A percentile compares a stretch with the other conserved stretches of the same genome.
phyloP scores from a whole-genome alignment of 2,113 vertebrate genomes.

The Tachysurus vachellii region DNA sequence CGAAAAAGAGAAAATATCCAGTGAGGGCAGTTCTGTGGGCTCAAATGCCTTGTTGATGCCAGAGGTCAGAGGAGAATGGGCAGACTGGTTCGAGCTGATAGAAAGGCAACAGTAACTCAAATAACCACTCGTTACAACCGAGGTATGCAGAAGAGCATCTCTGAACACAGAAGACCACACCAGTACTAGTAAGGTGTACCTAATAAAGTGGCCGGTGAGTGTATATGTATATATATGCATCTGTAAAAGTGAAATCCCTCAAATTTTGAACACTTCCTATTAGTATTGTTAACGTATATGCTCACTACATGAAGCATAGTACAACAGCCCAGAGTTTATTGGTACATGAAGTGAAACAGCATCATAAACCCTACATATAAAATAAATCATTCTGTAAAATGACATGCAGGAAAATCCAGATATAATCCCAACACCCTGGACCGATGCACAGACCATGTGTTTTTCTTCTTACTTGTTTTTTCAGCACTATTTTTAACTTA shows the following conservation, averaged over 20 bases:
- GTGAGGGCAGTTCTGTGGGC: no score
- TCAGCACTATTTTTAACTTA: neutral
- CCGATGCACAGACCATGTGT: neutral
- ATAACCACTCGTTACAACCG: no score
- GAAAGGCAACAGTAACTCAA: no score
- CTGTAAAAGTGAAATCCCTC: neutral
- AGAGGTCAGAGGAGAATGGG: no score
- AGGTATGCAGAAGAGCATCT: no score
- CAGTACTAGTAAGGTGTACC: no score
- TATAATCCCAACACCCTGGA: neutral
- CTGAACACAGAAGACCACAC: no score
- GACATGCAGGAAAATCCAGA: neutral
- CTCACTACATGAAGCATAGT: neutral
- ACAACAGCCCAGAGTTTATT: neutral
- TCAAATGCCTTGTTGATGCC: no score
- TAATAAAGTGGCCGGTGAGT: no score
- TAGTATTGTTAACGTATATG: neutral
- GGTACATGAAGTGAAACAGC: neutral
- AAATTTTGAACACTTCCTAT: neutral
- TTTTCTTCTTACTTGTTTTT: neutral
- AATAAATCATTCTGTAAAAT: no score
- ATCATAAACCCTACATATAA: neutral
- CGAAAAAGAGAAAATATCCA: no score
- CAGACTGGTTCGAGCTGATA: no score
- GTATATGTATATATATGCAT: neutral